Conservation (phyloP, 2,888 invertebrate genomes). For the Patella caerulea region DNA sequence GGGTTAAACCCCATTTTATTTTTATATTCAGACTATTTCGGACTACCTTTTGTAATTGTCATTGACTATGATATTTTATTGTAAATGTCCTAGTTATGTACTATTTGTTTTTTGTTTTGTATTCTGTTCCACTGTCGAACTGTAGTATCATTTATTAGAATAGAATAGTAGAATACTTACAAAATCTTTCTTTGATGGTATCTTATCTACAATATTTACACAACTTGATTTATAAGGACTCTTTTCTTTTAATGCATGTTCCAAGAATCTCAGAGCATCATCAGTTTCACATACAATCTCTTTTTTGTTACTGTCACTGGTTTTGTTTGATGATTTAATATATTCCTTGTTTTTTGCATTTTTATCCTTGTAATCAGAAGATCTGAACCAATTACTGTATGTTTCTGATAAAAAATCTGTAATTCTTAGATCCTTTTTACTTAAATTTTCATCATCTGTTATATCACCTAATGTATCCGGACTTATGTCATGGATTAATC, state of each 20-base stretch:
- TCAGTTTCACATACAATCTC: constrained; percentile 18
- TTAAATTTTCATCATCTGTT: constrained; percentile 26
- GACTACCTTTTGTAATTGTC: too few relatives aligned
- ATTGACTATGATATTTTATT: too few relatives aligned
- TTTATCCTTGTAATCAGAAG: constrained; percentile 33
- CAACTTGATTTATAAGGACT: neutral
- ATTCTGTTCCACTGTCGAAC: too few relatives aligned
- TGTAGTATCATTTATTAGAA: too few relatives aligned
- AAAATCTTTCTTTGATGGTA: neutral
- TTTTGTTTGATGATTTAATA: neutral
- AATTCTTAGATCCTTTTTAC: constrained; percentile 19
- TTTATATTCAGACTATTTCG: too few relatives aligned
- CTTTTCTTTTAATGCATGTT: constrained; percentile 12
- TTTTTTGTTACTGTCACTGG: constrained; percentile 12
- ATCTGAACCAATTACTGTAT: constrained; percentile 18
- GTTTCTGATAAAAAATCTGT: constrained; percentile 22
- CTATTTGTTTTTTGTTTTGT: too few relatives aligned
- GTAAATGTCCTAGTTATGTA: too few relatives aligned
- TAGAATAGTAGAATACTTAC: neutral
- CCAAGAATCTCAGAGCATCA: constrained; percentile 15
- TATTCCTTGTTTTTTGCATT: constrained; percentile 36
- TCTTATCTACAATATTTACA: constrained; percentile 4
- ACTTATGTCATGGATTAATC: constrained; percentile 57
- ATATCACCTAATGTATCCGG: constrained; percentile 40
- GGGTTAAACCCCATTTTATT: too few relatives aligned